Evolutionary conservation across 92 coral and sea anemone species (phyloP).

Genomic region (Actinernus sp.): DNA sequence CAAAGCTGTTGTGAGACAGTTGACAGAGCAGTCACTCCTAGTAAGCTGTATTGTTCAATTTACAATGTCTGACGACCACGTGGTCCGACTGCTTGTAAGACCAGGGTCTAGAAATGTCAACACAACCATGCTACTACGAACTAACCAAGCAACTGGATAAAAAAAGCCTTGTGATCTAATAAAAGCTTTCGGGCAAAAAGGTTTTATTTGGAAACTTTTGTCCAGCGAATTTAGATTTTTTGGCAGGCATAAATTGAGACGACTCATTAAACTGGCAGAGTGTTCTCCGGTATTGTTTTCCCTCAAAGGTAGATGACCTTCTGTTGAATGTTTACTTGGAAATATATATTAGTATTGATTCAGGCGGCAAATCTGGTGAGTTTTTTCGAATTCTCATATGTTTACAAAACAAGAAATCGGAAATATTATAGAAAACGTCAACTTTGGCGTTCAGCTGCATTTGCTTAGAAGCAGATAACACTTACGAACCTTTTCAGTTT

Average conservation of each 20-base stretch:
- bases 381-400: slow-evolving; percentile 14
- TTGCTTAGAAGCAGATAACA: slow-evolving; percentile 9
- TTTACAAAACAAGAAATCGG: slow-evolving; percentile 31
- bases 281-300: slow-evolving; percentile 10
- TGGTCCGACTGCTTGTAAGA: no score
- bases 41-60: slow-evolving; percentile 1
- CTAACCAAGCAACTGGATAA: no score
- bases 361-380: slow-evolving; percentile 37
- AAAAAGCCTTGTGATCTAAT: no score
- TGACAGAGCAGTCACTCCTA: background rate
- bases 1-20: background rate
- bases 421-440: slow-evolving; percentile 45
- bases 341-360: slow-evolving; percentile 42
- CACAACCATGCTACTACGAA: background rate
- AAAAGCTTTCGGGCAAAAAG: no score
- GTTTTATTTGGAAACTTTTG: no score
- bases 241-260: background rate
- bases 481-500: background rate
- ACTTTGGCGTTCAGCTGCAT: slow-evolving; percentile 30
- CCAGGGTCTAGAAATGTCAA: no score
- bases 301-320: slow-evolving; percentile 2
- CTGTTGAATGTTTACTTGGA: slow-evolving; percentile 42
- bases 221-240: no score
- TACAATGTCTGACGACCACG: slow-evolving; percentile 3
- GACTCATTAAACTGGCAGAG: background rate